These are phyloP conservation scores for Calvadosia cruxmelitensis DNA, from an alignment of 30 jellyfish, hydroid and myxozoan species.

Conservation along the genomic window DNA sequence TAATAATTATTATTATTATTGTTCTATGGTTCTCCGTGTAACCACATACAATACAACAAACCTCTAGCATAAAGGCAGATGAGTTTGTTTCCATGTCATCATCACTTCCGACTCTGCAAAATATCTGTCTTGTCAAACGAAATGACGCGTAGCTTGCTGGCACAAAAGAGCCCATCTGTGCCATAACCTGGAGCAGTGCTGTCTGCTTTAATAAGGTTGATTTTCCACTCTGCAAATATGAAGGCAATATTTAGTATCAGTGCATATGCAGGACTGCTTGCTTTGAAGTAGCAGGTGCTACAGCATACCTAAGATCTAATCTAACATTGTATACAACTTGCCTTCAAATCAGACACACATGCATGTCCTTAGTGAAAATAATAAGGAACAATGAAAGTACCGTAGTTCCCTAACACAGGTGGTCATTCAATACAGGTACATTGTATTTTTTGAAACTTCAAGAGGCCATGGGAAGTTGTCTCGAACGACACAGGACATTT, in stretches of 20 bases:
- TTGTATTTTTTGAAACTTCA: too few species aligned
- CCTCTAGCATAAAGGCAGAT: conserved; percentile 89
- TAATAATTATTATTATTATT: too few species aligned
- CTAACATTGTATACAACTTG: too few species aligned
- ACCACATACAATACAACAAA: neutral
- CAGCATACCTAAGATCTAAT: too few species aligned
- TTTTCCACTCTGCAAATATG: conserved; percentile 65
- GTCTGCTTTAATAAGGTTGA: conserved; percentile 78
- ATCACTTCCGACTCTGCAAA: conserved; percentile 88
- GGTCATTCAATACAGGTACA: too few species aligned
- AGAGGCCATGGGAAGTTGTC: too few species aligned
- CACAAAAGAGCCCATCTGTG: conserved; percentile 83
- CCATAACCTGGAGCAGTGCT: conserved; percentile 82
- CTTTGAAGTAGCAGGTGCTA: too few species aligned
- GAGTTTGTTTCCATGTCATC: conserved; percentile 88
- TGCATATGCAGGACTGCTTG: neutral
- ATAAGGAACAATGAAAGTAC: too few species aligned
- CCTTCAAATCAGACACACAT: too few species aligned
- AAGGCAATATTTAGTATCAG: neutral
- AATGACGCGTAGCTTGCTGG: conserved; percentile 90
- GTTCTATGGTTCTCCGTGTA: neutral
- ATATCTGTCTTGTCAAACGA: conserved; percentile 62
- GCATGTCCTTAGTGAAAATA: too few species aligned
- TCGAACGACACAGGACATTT: too few species aligned
- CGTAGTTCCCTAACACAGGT: too few species aligned